Evolutionary conservation across 2,888 invertebrate genomes (phyloP), one percentile per base, ranked within the genome.

Genomic region (Emesis furor): DNA sequence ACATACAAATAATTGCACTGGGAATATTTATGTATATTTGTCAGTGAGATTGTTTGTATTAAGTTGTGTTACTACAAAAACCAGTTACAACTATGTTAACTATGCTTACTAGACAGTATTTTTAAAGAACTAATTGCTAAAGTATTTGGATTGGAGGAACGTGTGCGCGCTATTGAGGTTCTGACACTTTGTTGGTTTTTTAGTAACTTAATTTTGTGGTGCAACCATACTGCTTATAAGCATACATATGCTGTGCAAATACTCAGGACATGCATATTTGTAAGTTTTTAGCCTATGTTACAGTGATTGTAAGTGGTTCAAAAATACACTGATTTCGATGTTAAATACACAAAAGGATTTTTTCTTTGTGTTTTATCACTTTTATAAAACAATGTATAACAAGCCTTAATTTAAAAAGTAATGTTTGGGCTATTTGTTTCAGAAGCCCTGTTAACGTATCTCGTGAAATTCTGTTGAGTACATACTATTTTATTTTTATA

Each of bases 271-370:
- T 35, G 32, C 35, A 32, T 35, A 65, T 67, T 35, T 35, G 5
- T 67, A 32, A 67, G 35, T 67, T 35, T n/a, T 32, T 51, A 30
- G 6, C 5, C 32, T 14, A 32, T 30, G 6, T 65, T 65, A 35
- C 30, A 32, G 3, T 51, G 51, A 17, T 32, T 65, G 62, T 30
- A 65, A 65, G 65, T 32, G 65, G 32, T 35, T 35, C 65, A 65
- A 65, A 65, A 65, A 65, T 65, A 35, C 65, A 65, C n/a, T 65
- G 4, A 65, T 65, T 30, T 65, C n/a, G 5, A 2, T 65, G 6
- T 65, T n/a, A n/a, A n/a, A n/a, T n/a, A n/a, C n/a, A n/a, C n/a
- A n/a, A 55, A 7, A 55, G 17, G 10, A 10, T 7, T 8, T 42
- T 42, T 42, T 42, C 42, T 10, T 42, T 6, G 10, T 10, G 42